Conservation (phyloP, 2,113 vertebrate species). For the Pseudorasbora parva region DNA sequence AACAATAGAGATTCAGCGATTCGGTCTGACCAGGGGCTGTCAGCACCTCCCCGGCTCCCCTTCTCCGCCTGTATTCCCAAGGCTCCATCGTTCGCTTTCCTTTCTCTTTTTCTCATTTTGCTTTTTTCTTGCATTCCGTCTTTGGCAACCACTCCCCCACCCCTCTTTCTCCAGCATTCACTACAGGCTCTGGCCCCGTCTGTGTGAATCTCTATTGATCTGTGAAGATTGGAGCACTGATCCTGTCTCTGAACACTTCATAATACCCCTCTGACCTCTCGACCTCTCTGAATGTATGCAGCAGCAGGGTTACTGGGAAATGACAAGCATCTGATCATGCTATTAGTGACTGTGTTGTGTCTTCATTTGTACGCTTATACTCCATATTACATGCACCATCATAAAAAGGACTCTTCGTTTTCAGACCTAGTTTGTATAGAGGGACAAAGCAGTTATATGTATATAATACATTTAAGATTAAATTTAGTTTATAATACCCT, state of each 20-base stretch:
- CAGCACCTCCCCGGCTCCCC: slow-evolving; percentile 51
- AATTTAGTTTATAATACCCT: background rate
- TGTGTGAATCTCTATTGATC: slow-evolving; percentile 64
- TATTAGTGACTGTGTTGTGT: background rate
- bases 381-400: background rate
- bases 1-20: slow-evolving; percentile 40
- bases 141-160: background rate
- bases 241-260: slow-evolving; percentile 33
- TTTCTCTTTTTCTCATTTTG: slow-evolving; percentile 34
- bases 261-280: slow-evolving; percentile 48
- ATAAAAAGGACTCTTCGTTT: background rate
- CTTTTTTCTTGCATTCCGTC: background rate
- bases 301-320: slow-evolving; percentile 23
- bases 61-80: slow-evolving; percentile 27
- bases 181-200: slow-evolving; percentile 17
- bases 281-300: slow-evolving; percentile 58
- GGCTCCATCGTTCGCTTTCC: slow-evolving; percentile 4
- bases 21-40: slow-evolving; percentile 42
- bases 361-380: background rate
- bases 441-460: background rate
- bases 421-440: background rate
- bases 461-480: background rate
- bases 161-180: slow-evolving; percentile 47
- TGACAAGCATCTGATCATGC: slow-evolving; percentile 3
- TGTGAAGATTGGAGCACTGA: slow-evolving; percentile 27